These are phyloP conservation scores for Cercopithecus mona DNA, from an alignment of 2,113 vertebrate genomes.

Conservation along the genomic window DNA sequence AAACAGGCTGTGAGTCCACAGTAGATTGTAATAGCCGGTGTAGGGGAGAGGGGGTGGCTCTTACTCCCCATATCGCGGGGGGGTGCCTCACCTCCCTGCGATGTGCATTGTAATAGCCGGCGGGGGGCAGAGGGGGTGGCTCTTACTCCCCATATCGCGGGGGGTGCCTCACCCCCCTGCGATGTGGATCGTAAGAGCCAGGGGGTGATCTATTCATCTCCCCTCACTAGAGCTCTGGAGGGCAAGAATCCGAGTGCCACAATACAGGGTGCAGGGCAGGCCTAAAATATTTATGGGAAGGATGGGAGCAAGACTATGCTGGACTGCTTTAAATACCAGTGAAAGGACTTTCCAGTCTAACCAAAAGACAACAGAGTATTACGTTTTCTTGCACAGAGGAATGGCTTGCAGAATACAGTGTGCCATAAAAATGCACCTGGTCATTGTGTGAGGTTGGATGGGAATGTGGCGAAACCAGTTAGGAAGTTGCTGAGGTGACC, in stretches of 20 bases:
- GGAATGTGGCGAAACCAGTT: conserved; percentile 24
- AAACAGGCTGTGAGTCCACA: no score
- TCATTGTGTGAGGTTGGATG: neutral
- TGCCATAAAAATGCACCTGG: neutral
- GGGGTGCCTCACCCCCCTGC: no score
- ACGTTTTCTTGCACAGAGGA: neutral
- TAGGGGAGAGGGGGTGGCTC: no score
- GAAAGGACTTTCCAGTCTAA: neutral
- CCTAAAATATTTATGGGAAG: neutral
- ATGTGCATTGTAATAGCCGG: no score
- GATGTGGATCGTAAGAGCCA: no score
- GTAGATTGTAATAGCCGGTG: no score
- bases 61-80: no score
- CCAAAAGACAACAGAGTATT: neutral
- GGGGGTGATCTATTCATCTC: neutral
- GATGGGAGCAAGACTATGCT: neutral
- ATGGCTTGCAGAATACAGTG: neutral
- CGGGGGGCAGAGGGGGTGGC: no score
- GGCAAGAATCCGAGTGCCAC: neutral
- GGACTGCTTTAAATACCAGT: neutral
- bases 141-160: neutral
- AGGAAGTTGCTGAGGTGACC: neutral
- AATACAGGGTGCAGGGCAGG: neutral
- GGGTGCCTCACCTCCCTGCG: no score
- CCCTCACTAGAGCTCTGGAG: neutral